These are phyloP conservation scores for Sebastolobus altivelis DNA, from an alignment of 2,797 vertebrate species.

Conservation along the genomic window DNA sequence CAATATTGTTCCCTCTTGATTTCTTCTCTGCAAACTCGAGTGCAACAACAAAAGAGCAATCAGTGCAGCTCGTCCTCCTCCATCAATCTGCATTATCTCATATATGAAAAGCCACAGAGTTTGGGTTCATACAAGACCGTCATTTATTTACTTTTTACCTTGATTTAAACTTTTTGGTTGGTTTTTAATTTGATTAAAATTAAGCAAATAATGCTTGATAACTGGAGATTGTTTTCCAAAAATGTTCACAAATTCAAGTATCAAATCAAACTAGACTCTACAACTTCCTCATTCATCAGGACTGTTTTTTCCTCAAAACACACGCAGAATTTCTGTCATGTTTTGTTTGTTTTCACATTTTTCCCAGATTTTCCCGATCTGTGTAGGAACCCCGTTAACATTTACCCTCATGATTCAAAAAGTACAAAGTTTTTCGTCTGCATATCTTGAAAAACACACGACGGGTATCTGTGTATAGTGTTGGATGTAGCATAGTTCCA, in stretches of 20 bases:
- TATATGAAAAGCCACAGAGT: conserved; percentile 5
- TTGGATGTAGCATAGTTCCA: conserved; percentile 72
- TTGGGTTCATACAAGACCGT: conserved; percentile 11
- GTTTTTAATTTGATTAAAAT: conserved; percentile 19
- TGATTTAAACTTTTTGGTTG: conserved; percentile 28
- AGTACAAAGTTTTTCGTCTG: conserved; percentile 49
- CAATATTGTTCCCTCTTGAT: conserved; percentile 46
- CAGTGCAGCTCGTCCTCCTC: conserved; percentile 52
- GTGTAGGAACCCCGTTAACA: conserved; percentile 21
- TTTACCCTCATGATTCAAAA: conserved; percentile 18
- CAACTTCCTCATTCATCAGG: conserved; percentile 32
- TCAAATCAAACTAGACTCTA: conserved; percentile 25
- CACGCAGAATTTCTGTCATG: not conserved
- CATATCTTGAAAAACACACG: conserved; percentile 33
- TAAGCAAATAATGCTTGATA: not conserved
- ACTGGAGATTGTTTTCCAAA: conserved; percentile 7
- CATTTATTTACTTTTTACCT: not conserved
- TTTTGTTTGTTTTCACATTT: not conserved
- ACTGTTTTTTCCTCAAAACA: not conserved
- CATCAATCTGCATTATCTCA: not conserved
- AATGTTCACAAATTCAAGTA: conserved; percentile 37
- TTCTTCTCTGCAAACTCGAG: conserved; percentile 54
- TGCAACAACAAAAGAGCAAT: conserved; percentile 40
- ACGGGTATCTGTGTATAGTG: conserved; percentile 17
- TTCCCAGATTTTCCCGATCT: not conserved